phyloP scores from a whole-genome alignment of 2,797 vertebrate species.

The Bryconaethiops microstoma region DNA sequence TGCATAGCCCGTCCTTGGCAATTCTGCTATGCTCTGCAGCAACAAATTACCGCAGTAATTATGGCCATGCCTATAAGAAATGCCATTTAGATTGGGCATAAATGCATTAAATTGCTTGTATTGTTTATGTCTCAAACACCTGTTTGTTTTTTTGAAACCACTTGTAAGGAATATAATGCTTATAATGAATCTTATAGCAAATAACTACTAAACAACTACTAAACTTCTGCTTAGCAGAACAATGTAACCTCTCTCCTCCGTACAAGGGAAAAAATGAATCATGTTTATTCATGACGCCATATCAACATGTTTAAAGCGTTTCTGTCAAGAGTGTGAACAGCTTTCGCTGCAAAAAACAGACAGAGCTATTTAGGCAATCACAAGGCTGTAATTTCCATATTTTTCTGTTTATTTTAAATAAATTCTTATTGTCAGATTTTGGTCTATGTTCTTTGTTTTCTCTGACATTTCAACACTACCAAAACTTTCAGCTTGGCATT shows the following conservation, averaged over 20 bases:
- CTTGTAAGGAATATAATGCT: too few species aligned
- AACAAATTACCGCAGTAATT: constrained; percentile 41
- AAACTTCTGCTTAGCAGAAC: constrained; percentile 16
- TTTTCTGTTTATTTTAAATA: not conserved
- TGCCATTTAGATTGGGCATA: constrained; percentile 44
- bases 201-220: not conserved
- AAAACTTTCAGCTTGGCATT: constrained; percentile 21
- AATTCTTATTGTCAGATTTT: constrained; percentile 21
- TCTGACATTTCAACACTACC: constrained; percentile 21
- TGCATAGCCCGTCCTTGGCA: constrained; percentile 23
- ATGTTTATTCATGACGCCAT: not conserved
- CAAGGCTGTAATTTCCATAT: constrained; percentile 1
- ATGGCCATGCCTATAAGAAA: constrained; percentile 40
- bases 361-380: not conserved
- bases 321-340: not conserved
- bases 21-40: constrained; percentile 25
- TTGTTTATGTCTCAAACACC: constrained; percentile 34
- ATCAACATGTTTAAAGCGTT: constrained; percentile 8
- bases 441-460: constrained; percentile 19
- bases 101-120: constrained; percentile 39
- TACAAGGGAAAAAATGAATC: constrained; percentile 15
- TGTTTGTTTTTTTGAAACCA: constrained; percentile 38
- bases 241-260: not conserved
- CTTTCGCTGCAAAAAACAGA: not conserved
- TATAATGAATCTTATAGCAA: constrained; percentile 28